Evolutionary conservation across 1,140 invertebrate genomes (phyloP).

Genomic region (Theocolax elegans): DNA sequence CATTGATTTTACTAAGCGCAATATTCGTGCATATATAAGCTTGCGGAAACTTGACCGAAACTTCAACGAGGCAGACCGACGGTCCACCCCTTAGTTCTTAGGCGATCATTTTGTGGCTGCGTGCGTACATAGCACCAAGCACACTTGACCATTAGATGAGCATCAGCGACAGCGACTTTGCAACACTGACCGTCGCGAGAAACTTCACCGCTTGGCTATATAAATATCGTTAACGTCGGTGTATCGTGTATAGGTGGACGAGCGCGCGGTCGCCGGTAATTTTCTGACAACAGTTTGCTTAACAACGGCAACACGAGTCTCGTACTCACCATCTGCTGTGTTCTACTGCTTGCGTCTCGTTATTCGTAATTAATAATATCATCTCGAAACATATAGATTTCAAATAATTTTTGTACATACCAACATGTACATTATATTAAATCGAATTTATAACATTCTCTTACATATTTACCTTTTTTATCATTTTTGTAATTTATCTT

Average conservation of each 20-base stretch:
- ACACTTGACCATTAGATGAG: conserved; percentile 21
- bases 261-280: neutral
- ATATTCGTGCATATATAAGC: conserved; percentile 1
- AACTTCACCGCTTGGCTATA: conserved; percentile 2
- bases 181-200: neutral
- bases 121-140: neutral
- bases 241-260: neutral
- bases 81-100: neutral
- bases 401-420: too few species aligned
- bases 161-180: conserved; percentile 1
- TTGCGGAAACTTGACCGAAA: conserved; percentile 13
- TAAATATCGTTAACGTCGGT: conserved; percentile 24
- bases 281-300: conserved; percentile 11
- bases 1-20: conserved; percentile 29
- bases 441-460: too few species aligned
- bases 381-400: too few species aligned
- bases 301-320: neutral
- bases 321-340: neutral
- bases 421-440: too few species aligned
- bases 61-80: neutral
- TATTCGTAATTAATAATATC: neutral
- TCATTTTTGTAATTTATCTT: too few species aligned
- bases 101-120: conserved; percentile 8
- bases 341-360: neutral
- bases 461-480: too few species aligned